Conservation (phyloP, 2,888 invertebrate genomes). For the Empis livida region DNA sequence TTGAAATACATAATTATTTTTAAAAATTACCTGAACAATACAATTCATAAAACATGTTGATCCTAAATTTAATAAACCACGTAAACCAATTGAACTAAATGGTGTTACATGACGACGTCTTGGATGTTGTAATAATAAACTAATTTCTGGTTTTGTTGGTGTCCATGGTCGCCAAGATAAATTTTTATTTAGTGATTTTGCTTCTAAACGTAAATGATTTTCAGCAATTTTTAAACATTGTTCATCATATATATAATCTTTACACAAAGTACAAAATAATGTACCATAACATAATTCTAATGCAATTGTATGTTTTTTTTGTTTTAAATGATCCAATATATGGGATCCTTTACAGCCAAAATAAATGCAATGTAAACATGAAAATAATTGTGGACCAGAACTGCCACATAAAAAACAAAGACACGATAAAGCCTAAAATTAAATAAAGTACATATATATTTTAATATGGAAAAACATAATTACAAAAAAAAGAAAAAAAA, state of each 20-base stretch:
- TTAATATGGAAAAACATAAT: no score
- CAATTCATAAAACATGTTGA: constrained; percentile 99
- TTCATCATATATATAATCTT: constrained; percentile 82
- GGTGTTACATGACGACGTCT: constrained; percentile 67
- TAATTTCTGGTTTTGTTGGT: constrained; percentile 62
- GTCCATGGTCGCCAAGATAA: constrained; percentile 63
- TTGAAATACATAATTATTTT: no score
- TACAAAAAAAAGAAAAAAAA: neutral
- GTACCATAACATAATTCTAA: constrained; percentile 82
- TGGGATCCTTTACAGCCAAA: constrained; percentile 85
- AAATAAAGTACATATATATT: constrained; percentile 3
- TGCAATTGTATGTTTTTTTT: constrained; percentile 69
- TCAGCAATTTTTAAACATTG: constrained; percentile 48
- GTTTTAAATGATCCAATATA: constrained; percentile 72
- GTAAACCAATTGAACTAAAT: constrained; percentile 74
- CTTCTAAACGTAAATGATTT: constrained; percentile 42
- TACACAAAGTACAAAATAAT: constrained; percentile 78
- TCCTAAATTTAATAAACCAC: constrained; percentile 91
- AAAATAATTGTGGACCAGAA: constrained; percentile 65
- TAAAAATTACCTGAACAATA: constrained; percentile 67
- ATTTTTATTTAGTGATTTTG: constrained; percentile 46
- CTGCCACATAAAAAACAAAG: constrained; percentile 72
- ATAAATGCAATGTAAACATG: constrained; percentile 82
- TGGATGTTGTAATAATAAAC: constrained; percentile 60
- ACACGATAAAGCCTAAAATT: constrained; percentile 58